These are phyloP conservation scores for Nannoperca australis DNA, from an alignment of 2,797 vertebrate genomes.

Conservation along the genomic window DNA sequence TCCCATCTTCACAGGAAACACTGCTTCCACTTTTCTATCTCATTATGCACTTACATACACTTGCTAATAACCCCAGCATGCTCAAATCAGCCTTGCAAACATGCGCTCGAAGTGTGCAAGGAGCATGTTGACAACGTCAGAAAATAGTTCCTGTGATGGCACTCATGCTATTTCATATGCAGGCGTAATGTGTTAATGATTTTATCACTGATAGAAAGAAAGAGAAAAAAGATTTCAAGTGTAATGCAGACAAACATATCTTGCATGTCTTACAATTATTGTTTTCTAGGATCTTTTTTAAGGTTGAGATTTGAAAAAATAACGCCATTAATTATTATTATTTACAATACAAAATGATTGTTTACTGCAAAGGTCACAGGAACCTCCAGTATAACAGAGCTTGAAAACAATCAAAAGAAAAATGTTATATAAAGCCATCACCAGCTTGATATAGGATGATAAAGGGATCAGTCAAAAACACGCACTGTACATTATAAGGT, in stretches of 20 bases:
- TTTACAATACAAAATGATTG: background rate
- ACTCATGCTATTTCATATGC: background rate
- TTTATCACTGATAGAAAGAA: conserved; percentile 19
- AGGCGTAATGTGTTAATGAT: conserved; percentile 27
- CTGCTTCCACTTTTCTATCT: conserved; percentile 69
- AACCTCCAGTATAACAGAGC: too few relatives aligned
- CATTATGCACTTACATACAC: conserved; percentile 63
- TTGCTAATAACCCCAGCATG: conserved; percentile 57
- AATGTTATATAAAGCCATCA: background rate
- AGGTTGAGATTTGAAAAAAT: background rate
- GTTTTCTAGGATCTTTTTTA: background rate
- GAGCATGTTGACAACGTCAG: conserved; percentile 40
- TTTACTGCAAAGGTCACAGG: background rate
- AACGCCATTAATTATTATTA: background rate
- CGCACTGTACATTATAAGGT: background rate
- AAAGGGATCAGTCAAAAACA: background rate
- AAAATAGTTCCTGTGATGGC: conserved; percentile 34
- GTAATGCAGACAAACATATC: background rate
- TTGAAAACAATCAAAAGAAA: background rate
- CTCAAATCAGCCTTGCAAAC: conserved; percentile 62
- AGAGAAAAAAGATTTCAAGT: conserved; percentile 1
- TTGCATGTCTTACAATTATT: background rate
- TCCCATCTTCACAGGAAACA: conserved; percentile 69
- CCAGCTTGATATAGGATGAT: background rate
- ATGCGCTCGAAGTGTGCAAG: conserved; percentile 20